Evolutionary conservation across 2,888 invertebrate species (phyloP), one percentile per base, ranked within the genome.

Genomic region (Sarcophaga subvicina): DNA sequence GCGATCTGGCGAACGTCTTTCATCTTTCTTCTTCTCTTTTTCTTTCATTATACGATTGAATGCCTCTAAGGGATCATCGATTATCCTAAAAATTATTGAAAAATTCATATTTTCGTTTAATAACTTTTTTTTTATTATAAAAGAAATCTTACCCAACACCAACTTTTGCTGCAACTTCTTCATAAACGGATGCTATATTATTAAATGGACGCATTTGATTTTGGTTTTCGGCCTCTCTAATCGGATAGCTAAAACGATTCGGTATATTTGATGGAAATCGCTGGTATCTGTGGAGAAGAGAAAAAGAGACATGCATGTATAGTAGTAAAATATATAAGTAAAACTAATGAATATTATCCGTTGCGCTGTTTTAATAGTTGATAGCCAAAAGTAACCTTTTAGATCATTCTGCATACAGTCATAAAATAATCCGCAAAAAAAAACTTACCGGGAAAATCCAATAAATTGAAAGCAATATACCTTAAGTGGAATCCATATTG

Each of bases 11-110:
- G 95, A 89, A 93, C 94, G 90, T 93, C 95, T 90, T 85, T 94
- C 94, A 70, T 93, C 94, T 88, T 94, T 94, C 67, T 94, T 92
- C 85, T 96, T 94, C 78, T 96, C 95, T 93, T 98, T 98, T 93
- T 98, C 97, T 88, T 97, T 95, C 91, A 98, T 95, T 94, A 98
- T 96, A 89, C 97, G 95, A 93, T 98, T 96, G 93, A 98, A 98
- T 77, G 97, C 97, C 92, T 97, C 97, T 90, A 98, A 93, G 4
- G 98, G 97, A 94, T 98, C 98, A 91, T 97, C 97, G 89, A 96
- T 96, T 84, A 96, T 95, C 89, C 97, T 92, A 88, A 25, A 87
- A 63, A 67, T 66, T 22, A 20, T 64, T 59, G 27, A 62, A 60
- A 6, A 17, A 20, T 77, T 22, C 14, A 37, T 37, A 10, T 37